Evolutionary conservation across 1,140 invertebrate genomes (phyloP).

Genomic region (Heliconius himera): DNA sequence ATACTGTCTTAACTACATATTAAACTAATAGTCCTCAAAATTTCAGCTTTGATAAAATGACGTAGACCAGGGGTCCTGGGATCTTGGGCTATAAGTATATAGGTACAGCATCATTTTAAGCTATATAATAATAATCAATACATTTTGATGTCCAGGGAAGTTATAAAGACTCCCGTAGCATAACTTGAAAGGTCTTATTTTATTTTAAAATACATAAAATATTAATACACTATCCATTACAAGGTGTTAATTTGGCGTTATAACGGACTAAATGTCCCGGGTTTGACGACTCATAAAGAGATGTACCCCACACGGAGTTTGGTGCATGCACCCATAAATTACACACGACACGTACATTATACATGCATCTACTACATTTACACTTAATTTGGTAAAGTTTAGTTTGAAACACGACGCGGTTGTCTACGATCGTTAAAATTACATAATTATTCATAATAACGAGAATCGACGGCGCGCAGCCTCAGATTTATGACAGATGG

Average conservation of each 20-base stretch:
- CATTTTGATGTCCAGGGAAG: background rate
- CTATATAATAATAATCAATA: slow-evolving; percentile 8
- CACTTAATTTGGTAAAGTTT: slow-evolving; percentile 55
- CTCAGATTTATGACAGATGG: slow-evolving; percentile 61
- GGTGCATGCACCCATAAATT: slow-evolving; percentile 57
- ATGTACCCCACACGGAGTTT: slow-evolving; percentile 44
- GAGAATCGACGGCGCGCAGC: slow-evolving; percentile 64
- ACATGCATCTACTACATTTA: slow-evolving; percentile 42
- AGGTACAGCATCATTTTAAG: background rate
- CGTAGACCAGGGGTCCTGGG: no score
- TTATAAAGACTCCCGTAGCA: background rate
- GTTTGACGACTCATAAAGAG: slow-evolving; percentile 54
- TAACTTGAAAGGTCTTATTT: background rate
- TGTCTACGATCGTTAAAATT: slow-evolving; percentile 61
- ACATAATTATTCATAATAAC: slow-evolving; percentile 73
- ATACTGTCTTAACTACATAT: no score
- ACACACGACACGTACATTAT: slow-evolving; percentile 44
- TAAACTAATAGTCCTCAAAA: no score
- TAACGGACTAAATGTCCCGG: slow-evolving; percentile 29
- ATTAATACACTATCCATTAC: slow-evolving; percentile 29
- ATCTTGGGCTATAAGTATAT: background rate
- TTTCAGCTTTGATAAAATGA: no score
- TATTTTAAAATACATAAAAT: slow-evolving; percentile 28
- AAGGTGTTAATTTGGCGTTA: slow-evolving; percentile 35
- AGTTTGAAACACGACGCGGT: slow-evolving; percentile 61